Conservation (phyloP, 2,888 invertebrate species). For the Meta bourneti region DNA sequence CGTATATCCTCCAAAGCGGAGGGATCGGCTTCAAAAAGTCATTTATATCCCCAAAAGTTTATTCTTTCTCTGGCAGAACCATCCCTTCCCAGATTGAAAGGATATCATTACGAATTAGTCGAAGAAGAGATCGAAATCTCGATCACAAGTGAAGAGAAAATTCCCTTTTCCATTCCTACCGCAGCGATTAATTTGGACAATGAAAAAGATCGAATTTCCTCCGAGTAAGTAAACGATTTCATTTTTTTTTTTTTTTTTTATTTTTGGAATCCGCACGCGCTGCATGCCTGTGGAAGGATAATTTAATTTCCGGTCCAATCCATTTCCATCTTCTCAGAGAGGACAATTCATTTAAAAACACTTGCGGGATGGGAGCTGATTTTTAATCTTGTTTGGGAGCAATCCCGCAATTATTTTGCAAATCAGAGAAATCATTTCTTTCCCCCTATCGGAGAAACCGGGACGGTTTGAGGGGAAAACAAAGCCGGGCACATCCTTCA, state of each 20-base stretch:
- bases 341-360: neutral
- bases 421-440: neutral
- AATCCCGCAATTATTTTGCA: slow-evolving; percentile 42
- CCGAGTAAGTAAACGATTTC: neutral
- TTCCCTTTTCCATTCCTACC: neutral
- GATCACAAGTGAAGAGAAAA: neutral
- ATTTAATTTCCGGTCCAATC: neutral
- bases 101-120: neutral
- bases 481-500: neutral
- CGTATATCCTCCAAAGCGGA: too few species aligned
- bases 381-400: slow-evolving; percentile 52
- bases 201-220: neutral
- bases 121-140: neutral
- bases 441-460: neutral
- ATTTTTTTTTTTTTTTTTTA: neutral
- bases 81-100: neutral
- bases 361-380: neutral
- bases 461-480: neutral
- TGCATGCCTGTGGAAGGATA: neutral
- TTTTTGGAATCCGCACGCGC: too few species aligned
- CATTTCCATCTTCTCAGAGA: neutral
- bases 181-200: slow-evolving; percentile 1
- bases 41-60: neutral
- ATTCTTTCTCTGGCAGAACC: neutral
- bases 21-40: neutral